Conservation (phyloP, 2,888 invertebrate species). For the Trichopria drosophilae region DNA sequence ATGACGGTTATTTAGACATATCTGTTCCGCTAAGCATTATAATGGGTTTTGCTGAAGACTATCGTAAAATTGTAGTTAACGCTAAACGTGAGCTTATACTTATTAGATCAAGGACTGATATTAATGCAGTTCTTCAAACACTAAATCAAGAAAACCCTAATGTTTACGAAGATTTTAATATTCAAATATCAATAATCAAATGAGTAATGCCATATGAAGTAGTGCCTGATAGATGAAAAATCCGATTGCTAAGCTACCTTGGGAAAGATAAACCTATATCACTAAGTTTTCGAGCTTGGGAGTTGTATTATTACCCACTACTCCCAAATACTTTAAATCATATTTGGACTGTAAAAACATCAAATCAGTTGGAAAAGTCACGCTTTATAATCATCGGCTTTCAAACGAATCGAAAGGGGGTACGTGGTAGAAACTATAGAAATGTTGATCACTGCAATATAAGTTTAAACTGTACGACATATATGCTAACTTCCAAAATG, state of each 20-base stretch:
- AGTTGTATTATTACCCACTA: conserved; percentile 51
- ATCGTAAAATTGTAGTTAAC: too few species aligned
- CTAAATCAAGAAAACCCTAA: too few species aligned
- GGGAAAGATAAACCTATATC: conserved; percentile 29
- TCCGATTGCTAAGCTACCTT: conserved; percentile 29
- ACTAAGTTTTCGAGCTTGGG: conserved; percentile 49
- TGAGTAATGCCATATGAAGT: conserved; percentile 32
- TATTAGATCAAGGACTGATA: too few species aligned
- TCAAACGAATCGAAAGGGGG: conserved; percentile 50
- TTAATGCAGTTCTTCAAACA: too few species aligned
- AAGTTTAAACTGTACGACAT: conserved; percentile 29
- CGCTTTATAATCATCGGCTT: conserved; percentile 51
- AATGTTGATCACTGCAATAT: conserved; percentile 43
- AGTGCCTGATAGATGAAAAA: conserved; percentile 29
- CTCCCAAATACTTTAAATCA: conserved; percentile 46
- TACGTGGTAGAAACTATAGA: conserved; percentile 34
- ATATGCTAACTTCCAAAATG: conserved; percentile 24
- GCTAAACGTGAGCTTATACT: too few species aligned
- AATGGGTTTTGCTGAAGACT: too few species aligned
- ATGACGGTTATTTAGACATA: too few species aligned
- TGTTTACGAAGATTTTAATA: conserved; percentile 42
- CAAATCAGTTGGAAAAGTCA: conserved; percentile 50
- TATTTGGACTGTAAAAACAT: conserved; percentile 44
- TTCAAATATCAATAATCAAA: conserved; percentile 34
- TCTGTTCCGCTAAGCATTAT: too few species aligned